Evolutionary conservation across 2,888 invertebrate species (phyloP).

Genomic region (Helicoverpa assulta): DNA sequence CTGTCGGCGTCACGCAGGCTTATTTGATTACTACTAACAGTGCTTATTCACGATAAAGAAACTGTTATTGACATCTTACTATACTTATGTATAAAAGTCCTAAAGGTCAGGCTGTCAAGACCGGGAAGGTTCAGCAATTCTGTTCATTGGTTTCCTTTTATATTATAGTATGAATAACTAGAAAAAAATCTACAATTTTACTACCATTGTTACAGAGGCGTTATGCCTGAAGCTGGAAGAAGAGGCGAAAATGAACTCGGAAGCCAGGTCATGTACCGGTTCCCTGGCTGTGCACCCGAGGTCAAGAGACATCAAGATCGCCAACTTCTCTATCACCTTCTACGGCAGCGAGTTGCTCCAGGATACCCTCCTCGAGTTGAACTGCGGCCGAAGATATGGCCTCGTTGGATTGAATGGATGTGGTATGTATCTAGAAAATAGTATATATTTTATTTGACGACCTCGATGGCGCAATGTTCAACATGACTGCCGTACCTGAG

Average conservation of each 20-base stretch:
- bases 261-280: constrained; percentile 98
- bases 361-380: constrained; percentile 98
- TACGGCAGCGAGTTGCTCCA: constrained; percentile 98
- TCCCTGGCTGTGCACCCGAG: constrained; percentile 98
- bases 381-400: constrained; percentile 99
- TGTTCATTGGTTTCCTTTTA: too few relatives aligned
- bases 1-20: too few relatives aligned
- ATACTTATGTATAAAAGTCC: too few relatives aligned
- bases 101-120: too few relatives aligned
- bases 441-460: not conserved
- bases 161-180: too few relatives aligned
- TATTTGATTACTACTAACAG: too few relatives aligned
- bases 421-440: constrained; percentile 89
- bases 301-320: constrained; percentile 98
- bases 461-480: too few relatives aligned
- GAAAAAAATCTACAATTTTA: too few relatives aligned
- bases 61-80: too few relatives aligned
- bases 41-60: too few relatives aligned
- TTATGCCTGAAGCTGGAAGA: constrained; percentile 96
- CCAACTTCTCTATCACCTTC: constrained; percentile 98
- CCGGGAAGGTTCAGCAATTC: too few relatives aligned
- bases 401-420: constrained; percentile 99
- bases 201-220: constrained; percentile 91
- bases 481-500: too few relatives aligned
- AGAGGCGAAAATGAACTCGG: constrained; percentile 97